A percentile compares a stretch with the other conserved stretches of the same genome.
phyloP scores from a whole-genome alignment of 2,113 vertebrate genomes.

The Falco punctatus region DNA sequence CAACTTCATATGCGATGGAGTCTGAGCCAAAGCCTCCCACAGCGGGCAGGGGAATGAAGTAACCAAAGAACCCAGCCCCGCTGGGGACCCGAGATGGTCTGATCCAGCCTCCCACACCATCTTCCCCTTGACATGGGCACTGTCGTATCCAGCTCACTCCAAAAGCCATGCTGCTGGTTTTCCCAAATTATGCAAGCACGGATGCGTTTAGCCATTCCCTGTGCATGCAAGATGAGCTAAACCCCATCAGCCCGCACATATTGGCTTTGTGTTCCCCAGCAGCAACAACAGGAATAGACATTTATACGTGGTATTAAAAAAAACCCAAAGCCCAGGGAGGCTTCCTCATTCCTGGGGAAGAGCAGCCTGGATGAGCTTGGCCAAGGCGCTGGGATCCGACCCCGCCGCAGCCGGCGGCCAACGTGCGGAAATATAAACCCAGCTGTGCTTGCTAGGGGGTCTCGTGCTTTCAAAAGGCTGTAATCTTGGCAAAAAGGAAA shows the following conservation, averaged over 20 bases:
- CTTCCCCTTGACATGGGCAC: not conserved
- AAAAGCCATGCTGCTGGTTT: not conserved
- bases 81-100: not conserved
- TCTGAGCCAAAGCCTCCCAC: not conserved
- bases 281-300: not conserved
- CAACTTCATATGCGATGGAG: not conserved
- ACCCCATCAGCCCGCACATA: not conserved
- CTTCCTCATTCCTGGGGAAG: not conserved
- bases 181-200: rapidly evolving
- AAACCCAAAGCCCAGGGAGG: not conserved
- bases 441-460: not conserved
- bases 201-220: not conserved
- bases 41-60: not conserved
- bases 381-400: not conserved
- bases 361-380: not conserved
- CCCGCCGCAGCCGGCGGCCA: rapidly evolving
- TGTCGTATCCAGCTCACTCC: not conserved
- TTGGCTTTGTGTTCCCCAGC: not conserved
- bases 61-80: not conserved
- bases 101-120: not conserved
- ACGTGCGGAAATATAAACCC: not conserved
- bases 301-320: not conserved
- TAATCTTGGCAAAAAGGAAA: not conserved
- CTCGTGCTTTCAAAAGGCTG: not conserved
- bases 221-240: not conserved